Evolutionary conservation across 2,797 vertebrate species (phyloP), one percentile per base, ranked within the genome.

Genomic region (Mycteria americana): DNA sequence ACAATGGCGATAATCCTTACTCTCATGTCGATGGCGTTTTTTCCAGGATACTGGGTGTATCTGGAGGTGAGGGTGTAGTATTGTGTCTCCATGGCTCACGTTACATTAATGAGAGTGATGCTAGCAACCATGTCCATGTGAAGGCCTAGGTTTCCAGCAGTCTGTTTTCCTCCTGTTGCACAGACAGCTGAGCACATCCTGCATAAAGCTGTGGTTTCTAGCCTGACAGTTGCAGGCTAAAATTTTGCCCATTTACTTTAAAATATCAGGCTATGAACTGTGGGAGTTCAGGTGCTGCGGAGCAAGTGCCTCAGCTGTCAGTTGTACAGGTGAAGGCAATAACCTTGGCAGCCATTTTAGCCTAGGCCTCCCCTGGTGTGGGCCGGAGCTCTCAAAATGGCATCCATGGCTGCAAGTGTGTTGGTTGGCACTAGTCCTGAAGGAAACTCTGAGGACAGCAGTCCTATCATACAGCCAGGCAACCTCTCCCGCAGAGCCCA

Each of bases 391-490:
- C n/a, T 76, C 57, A 56, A 37, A 43, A 51, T 1, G 2, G 7
- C 1, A 2, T 30, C 25, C 37, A n/a, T 1, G 2, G 23, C n/a
- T 19, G 27, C 46, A 15, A 3, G 1, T 6, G 22, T 15, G 6
- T 39, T 2, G 1, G 11, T 18, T 51, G 21, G 24, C 3, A 7
- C 45, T n/a, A 8, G 63, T 9, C 14, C 27, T 60, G 41, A 51
- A 48, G 23, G 80, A 69, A 64, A 31, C 17, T 35, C 33, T 33
- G 46, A 35, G 50, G 68, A 30, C 3, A 39, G 12, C 24, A 33
- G 46, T 43, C 30, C 24, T 0, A 0, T 18, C 0, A 0, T 15
- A 25, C 2, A 1, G 41, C 37, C 45, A 39, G 46, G 31, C 14
- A 85, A 8, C 27, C 13, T 59, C 18, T 88, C 33, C 45, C 16